Percentiles rank a stretch among this genome's conserved stretches.
phyloP scores from a whole-genome alignment of 2,797 vertebrate species.

The Platalea minor region DNA sequence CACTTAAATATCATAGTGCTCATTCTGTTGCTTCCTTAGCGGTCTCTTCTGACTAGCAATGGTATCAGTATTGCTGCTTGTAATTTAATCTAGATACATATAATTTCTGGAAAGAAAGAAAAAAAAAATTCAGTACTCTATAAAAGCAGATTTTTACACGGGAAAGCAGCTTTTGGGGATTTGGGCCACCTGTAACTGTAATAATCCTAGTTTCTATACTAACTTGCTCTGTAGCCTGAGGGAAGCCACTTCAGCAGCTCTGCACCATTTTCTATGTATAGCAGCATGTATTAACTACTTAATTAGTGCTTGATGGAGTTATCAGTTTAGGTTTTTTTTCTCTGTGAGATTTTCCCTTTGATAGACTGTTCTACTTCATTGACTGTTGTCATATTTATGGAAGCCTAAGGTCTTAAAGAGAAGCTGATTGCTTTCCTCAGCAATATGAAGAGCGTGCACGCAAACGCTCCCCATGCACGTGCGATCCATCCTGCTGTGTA shows the following conservation, averaged over 20 bases:
- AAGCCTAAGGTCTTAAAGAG: background rate
- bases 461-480: accelerated
- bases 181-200: background rate
- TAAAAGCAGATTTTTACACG: background rate
- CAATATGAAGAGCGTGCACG: accelerated
- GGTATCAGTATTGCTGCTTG: background rate
- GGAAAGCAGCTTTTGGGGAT: background rate
- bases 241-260: background rate
- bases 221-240: background rate
- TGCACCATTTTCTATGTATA: background rate
- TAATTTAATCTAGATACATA: background rate
- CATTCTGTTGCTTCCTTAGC: background rate
- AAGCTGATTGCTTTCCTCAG: background rate
- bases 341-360: background rate
- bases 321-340: background rate
- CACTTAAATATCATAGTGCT: background rate
- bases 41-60: background rate
- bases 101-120: background rate
- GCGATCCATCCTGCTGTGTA: background rate
- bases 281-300: background rate
- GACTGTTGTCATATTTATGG: background rate
- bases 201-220: background rate
- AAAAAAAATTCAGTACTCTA: background rate
- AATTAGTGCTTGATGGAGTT: background rate
- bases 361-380: background rate